phyloP scores from a whole-genome alignment of 1,140 invertebrate genomes.

The Sarcophaga bullata region DNA sequence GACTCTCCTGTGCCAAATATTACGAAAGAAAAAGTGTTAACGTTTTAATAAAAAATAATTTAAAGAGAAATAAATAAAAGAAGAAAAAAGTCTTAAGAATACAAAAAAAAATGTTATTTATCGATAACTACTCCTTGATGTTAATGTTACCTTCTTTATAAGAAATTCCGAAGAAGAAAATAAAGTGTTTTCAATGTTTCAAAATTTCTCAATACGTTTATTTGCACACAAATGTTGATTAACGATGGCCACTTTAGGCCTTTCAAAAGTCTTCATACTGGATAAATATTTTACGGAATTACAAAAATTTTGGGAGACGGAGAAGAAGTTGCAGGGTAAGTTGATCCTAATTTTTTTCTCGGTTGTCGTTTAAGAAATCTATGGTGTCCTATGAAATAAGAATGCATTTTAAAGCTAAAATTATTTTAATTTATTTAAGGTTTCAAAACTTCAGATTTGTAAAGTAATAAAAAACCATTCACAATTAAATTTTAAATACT shows the following conservation, averaged over 20 bases:
- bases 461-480: too few species aligned
- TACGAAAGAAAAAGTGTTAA: too few species aligned
- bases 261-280: slow-evolving; percentile 96
- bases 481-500: too few species aligned
- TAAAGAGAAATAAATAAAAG: not conserved
- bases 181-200: not conserved
- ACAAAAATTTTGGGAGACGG: slow-evolving; percentile 96
- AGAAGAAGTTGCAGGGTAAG: slow-evolving; percentile 94
- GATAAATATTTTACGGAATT: slow-evolving; percentile 97
- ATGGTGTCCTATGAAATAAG: not conserved
- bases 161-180: too few species aligned
- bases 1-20: too few species aligned
- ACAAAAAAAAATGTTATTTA: not conserved
- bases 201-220: slow-evolving; percentile 1
- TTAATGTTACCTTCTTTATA: too few species aligned
- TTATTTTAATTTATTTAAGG: too few species aligned
- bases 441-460: too few species aligned
- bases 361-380: not conserved
- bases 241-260: slow-evolving; percentile 82
- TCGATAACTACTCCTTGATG: too few species aligned
- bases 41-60: not conserved
- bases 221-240: slow-evolving; percentile 58
- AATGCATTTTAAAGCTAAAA: too few species aligned
- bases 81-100: not conserved
- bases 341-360: slow-evolving; percentile 31